phyloP scores from a whole-genome alignment of 2,797 vertebrate species.

The Chelonia mydas region DNA sequence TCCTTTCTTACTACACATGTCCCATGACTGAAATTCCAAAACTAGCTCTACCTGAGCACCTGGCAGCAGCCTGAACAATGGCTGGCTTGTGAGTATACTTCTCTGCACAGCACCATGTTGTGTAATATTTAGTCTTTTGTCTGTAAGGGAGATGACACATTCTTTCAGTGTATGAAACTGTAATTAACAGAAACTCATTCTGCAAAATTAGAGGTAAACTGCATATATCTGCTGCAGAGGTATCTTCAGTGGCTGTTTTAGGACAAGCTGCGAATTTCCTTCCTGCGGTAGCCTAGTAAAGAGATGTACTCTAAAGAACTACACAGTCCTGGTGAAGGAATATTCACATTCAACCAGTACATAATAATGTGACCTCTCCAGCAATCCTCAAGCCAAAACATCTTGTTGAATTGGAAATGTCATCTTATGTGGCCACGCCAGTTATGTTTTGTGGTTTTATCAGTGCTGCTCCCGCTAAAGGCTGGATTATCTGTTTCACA shows the following conservation, averaged over 20 bases:
- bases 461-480: conserved; percentile 70
- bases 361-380: conserved; percentile 72
- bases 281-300: not conserved
- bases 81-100: not conserved
- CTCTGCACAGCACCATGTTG: not conserved
- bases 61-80: not conserved
- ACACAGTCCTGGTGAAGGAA: too few relatives aligned
- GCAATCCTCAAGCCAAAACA: conserved; percentile 60
- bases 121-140: not conserved
- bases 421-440: conserved; percentile 66
- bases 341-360: conserved; percentile 47
- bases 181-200: not conserved
- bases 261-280: not conserved
- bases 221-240: not conserved
- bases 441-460: conserved; percentile 77
- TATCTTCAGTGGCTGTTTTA: not conserved
- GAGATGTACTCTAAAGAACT: not conserved
- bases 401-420: conserved; percentile 73
- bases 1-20: not conserved
- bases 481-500: conserved; percentile 79
- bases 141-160: not conserved
- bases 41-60: not conserved
- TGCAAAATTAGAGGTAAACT: not conserved
- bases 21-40: not conserved
- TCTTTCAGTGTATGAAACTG: not conserved